Conservation (phyloP, 2,888 invertebrate species). For the Lasioglossum malachurum region DNA sequence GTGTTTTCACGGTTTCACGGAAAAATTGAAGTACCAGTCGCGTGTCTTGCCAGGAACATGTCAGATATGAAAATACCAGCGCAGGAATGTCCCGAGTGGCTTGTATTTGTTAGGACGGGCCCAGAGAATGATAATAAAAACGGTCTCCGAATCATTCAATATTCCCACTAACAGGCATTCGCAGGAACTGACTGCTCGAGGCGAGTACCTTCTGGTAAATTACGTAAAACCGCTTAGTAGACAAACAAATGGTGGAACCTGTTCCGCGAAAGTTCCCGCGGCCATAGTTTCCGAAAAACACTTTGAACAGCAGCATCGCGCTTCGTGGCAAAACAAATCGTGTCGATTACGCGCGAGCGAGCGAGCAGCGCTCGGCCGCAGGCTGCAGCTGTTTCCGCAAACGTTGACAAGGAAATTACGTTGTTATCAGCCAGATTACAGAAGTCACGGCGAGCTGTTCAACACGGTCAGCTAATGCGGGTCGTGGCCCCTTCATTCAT, state of each 20-base stretch:
- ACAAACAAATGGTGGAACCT: neutral
- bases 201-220: neutral
- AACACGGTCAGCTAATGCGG: constrained; percentile 22
- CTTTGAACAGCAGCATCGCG: neutral
- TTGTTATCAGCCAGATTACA: neutral
- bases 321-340: neutral
- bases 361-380: neutral
- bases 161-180: neutral
- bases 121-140: neutral
- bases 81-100: too few species aligned
- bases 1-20: too few species aligned
- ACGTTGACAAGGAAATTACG: neutral
- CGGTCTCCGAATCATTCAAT: neutral
- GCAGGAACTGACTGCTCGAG: neutral
- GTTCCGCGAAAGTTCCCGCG: neutral
- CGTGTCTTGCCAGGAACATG: too few species aligned
- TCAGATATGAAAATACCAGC: too few species aligned
- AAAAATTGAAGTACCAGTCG: too few species aligned
- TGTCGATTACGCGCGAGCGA: neutral
- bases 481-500: constrained; percentile 56
- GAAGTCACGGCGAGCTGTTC: neutral
- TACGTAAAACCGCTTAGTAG: neutral
- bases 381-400: neutral
- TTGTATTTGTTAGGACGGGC: neutral
- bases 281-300: neutral